phyloP scores from a whole-genome alignment of 2,113 vertebrate species.

The Nothobranchius furzeri region DNA sequence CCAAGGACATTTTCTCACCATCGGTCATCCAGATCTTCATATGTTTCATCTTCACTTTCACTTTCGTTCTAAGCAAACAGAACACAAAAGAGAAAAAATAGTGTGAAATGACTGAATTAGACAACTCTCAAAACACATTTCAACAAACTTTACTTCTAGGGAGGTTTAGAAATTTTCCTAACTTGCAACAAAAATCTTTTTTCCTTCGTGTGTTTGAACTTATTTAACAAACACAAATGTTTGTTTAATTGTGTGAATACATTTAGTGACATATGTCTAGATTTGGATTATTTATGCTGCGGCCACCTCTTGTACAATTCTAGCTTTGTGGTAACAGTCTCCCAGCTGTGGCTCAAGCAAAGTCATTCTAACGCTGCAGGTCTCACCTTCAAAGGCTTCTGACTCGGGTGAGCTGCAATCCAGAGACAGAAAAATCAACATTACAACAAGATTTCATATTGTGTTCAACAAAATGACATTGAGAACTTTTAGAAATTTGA shows the following conservation, averaged over 20 bases:
- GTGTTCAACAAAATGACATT: background rate
- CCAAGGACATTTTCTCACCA: conserved; percentile 74
- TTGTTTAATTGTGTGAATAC: no score
- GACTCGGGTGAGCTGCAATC: conserved; percentile 68
- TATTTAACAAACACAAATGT: no score
- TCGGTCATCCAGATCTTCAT: conserved; percentile 87
- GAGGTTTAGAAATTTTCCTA: no score
- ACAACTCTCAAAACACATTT: no score
- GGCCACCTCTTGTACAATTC: background rate
- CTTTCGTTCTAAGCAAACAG: conserved; percentile 68
- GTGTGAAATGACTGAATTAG: background rate
- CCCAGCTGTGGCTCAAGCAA: background rate
- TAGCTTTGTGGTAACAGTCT: no score
- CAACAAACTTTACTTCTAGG: no score
- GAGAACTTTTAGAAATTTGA: background rate
- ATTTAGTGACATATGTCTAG: no score
- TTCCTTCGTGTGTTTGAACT: no score
- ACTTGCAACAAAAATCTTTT: no score
- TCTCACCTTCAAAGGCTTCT: conserved; percentile 68
- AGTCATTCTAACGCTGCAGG: background rate
- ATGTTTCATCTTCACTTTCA: conserved; percentile 84
- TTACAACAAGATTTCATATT: background rate
- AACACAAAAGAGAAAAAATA: background rate
- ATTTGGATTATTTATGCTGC: no score
- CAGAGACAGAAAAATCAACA: background rate